Evolutionary conservation across 2,113 vertebrate genomes (phyloP).

Genomic region (Nycticryphes semicollaris): DNA sequence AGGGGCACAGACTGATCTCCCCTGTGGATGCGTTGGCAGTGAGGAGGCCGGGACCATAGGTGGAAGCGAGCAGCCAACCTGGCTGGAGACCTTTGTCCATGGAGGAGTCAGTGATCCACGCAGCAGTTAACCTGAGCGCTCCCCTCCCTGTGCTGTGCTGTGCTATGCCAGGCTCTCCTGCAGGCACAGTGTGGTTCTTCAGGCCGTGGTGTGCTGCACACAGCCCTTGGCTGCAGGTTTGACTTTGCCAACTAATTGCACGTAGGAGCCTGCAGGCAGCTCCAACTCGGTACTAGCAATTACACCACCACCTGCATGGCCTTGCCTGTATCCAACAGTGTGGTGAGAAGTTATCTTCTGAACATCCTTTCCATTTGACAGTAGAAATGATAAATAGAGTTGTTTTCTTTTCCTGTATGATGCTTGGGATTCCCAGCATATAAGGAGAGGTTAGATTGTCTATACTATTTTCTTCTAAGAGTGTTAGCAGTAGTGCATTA

Average conservation of each 20-base stretch:
- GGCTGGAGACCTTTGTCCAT: neutral
- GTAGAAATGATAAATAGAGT: neutral
- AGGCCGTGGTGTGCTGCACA: neutral
- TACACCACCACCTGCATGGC: neutral
- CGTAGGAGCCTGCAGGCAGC: neutral
- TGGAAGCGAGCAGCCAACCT: fast-evolving
- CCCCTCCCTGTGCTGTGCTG: neutral
- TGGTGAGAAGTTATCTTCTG: neutral
- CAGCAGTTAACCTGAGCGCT: neutral
- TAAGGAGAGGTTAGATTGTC: neutral
- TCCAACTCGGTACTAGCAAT: neutral
- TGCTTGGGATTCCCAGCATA: neutral
- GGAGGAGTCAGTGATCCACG: neutral
- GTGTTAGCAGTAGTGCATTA: neutral
- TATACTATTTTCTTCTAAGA: neutral
- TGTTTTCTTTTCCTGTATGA: neutral
- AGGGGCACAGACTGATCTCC: neutral
- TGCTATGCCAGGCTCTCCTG: neutral
- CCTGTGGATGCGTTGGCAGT: fast-evolving
- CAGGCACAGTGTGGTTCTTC: neutral
- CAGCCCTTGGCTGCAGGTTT: neutral
- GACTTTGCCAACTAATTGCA: neutral
- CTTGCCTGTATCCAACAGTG: neutral
- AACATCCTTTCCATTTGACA: neutral
- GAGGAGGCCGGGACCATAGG: neutral